phyloP scores from a whole-genome alignment of 2,113 vertebrate species.

The Rhodinocichla rosea region DNA sequence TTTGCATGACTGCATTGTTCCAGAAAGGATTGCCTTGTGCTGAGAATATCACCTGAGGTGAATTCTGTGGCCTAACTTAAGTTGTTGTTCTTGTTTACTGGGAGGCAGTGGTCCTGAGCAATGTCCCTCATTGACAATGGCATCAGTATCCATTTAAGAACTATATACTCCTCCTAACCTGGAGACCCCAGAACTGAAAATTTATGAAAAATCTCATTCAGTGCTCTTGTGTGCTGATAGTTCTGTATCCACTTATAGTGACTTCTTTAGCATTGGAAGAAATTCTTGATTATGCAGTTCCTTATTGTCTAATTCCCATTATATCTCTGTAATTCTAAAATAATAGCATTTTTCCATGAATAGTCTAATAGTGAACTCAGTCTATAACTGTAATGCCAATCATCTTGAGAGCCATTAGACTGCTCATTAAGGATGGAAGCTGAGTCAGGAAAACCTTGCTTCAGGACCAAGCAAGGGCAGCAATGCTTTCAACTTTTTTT shows the following conservation, averaged over 20 bases:
- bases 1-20: neutral
- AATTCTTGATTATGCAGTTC: neutral
- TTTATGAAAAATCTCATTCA: neutral
- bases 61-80: neutral
- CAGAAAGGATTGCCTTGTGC: neutral
- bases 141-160: neutral
- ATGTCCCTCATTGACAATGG: neutral
- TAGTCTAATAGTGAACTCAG: neutral
- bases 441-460: neutral
- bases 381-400: slow-evolving; percentile 31
- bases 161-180: neutral
- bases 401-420: slow-evolving; percentile 17
- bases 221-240: neutral
- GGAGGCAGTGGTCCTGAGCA: neutral
- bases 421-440: neutral
- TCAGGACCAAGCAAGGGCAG: neutral
- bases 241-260: neutral
- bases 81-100: neutral
- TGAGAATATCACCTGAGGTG: neutral
- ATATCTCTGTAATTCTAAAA: neutral
- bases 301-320: neutral
- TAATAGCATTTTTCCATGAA: neutral
- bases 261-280: neutral
- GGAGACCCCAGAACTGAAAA: neutral
- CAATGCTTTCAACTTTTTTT: neutral